phyloP scores from a whole-genome alignment of 2,888 invertebrate genomes.

The Stenolophus ochropezus region DNA sequence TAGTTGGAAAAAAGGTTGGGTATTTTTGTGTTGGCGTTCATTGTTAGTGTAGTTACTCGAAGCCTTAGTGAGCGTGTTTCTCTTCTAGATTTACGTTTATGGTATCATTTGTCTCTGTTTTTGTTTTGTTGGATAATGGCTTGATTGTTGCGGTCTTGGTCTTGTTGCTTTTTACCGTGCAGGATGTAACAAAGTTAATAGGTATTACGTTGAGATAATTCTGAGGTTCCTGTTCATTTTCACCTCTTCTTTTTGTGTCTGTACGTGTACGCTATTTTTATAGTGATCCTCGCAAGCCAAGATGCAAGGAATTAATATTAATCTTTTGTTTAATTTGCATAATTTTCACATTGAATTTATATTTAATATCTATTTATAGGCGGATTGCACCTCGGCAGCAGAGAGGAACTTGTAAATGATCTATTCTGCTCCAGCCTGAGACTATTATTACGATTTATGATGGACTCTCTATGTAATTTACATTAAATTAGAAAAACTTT shows the following conservation, averaged over 20 bases:
- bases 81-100: not conserved
- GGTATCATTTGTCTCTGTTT: slow-evolving; percentile 12
- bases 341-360: slow-evolving; percentile 33
- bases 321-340: slow-evolving; percentile 42
- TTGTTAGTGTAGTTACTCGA: not conserved
- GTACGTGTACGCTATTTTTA: slow-evolving; percentile 21
- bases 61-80: not conserved
- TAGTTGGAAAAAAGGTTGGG: not conserved
- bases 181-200: slow-evolving; percentile 44
- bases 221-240: slow-evolving; percentile 41
- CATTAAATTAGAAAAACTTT: not conserved
- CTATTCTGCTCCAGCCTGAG: not conserved
- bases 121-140: slow-evolving; percentile 18
- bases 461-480: not conserved
- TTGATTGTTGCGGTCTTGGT: slow-evolving; percentile 26
- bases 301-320: slow-evolving; percentile 43
- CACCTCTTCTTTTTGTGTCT: slow-evolving; percentile 35
- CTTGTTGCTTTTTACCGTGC: slow-evolving; percentile 10
- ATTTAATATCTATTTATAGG: slow-evolving; percentile 30
- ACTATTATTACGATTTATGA: slow-evolving; percentile 9
- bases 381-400: not conserved
- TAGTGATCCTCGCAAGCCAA: slow-evolving; percentile 33
- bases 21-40: not conserved
- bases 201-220: slow-evolving; percentile 41
- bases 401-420: slow-evolving; percentile 15